phyloP scores from a whole-genome alignment of 2,888 invertebrate genomes.

The Apodemia hepburni region DNA sequence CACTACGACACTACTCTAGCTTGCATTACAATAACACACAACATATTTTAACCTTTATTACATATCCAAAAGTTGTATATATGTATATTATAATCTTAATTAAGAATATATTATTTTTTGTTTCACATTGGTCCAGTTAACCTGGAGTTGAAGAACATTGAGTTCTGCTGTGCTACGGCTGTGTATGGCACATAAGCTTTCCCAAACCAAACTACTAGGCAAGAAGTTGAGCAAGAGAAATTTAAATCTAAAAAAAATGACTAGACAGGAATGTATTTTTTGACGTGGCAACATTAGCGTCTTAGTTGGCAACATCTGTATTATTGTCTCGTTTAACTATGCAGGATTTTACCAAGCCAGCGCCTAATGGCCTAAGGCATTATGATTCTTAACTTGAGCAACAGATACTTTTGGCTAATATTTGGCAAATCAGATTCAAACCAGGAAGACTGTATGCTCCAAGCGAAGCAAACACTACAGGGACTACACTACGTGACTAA shows the following conservation, averaged over 20 bases:
- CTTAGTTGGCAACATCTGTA: constrained; percentile 64
- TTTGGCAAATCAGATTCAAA: constrained; percentile 58
- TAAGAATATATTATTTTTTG: constrained; percentile 52
- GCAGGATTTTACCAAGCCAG: constrained; percentile 36
- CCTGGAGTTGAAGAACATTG: constrained; percentile 53
- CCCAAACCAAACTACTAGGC: constrained; percentile 62
- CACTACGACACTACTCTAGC: constrained; percentile 74
- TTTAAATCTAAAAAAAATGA: constrained; percentile 51
- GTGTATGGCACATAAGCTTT: constrained; percentile 69
- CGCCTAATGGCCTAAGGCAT: constrained; percentile 8
- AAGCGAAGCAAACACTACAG: constrained; percentile 65
- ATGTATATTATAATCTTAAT: constrained; percentile 59
- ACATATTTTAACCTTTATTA: constrained; percentile 65
- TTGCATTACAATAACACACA: constrained; percentile 74
- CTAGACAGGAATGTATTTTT: constrained; percentile 72
- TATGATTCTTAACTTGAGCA: constrained; percentile 48
- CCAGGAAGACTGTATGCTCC: constrained; percentile 67
- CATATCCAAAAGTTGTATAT: constrained; percentile 75
- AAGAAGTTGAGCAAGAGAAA: constrained; percentile 71
- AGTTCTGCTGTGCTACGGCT: constrained; percentile 46
- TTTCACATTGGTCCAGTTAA: constrained; percentile 68
- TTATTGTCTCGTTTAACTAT: constrained; percentile 71
- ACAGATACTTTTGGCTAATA: constrained; percentile 59
- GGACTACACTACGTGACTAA: constrained; percentile 73
- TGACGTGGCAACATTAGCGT: constrained; percentile 52